Evolutionary conservation across 2,888 invertebrate species (phyloP), one percentile per base, ranked within the genome.

Genomic region (Melangyna quadrimaculata): DNA sequence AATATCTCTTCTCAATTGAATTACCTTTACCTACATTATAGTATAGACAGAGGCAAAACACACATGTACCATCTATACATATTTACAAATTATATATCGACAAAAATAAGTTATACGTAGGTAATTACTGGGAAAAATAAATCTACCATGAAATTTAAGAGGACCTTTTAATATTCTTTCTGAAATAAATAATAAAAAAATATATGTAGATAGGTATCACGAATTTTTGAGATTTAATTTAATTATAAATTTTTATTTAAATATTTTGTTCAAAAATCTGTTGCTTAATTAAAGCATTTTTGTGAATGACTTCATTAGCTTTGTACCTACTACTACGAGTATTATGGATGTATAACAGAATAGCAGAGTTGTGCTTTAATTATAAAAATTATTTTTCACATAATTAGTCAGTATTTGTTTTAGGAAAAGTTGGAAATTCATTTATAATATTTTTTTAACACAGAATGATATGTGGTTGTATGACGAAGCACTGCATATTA

Each of bases 1-100:
- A 72, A 72, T 55, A 7, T 72, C 55, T 73, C 75, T 10, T 43
- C 75, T 59, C 17, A 71, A 81, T 71, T 77, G n/a, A 77, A 67
- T 71, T 77, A 81, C 37, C 32, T 70, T 40, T 78, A 51, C 24
- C 51, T 51, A 51, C 24, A 24, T 51, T 22, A 12, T 48, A 22
- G 0, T 29, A 61, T 32, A 63, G 10, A 12, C n/a, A 55, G 43
- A 43, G 9, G 43, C 45, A 67, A 32, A 70, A 57, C 35, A 10
- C 19, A 32, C 17, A 37, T 5, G 4, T 17, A n/a, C 14, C 7
- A 24, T 3, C 22, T 22, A 19, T 3, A 14, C 4, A 1, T 10
- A 14, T 35, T 0, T 12, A 4, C 14, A 37, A 35, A 9, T 17
- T 27, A 27, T 29, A 35, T 27, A 40, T 14, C 53, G n/a, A 22